These are phyloP conservation scores for Paratilapia polleni DNA, from an alignment of 2,113 vertebrate species.

Conservation along the genomic window DNA sequence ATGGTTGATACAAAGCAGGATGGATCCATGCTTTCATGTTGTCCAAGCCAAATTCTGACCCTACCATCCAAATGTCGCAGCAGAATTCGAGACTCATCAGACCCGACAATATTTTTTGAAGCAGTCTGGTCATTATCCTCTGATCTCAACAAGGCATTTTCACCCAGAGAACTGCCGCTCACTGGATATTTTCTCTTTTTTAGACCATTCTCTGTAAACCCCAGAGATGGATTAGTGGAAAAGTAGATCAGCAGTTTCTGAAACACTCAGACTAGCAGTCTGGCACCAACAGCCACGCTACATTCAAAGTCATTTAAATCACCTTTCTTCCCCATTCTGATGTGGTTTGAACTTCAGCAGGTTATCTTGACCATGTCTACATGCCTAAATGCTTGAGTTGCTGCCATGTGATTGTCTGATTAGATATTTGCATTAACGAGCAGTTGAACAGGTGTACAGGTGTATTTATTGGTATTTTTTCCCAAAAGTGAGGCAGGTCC, in stretches of 20 bases:
- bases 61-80: too few species aligned
- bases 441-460: too few species aligned
- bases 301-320: not conserved
- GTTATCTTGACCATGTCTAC: not conserved
- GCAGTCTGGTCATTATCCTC: too few species aligned
- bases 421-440: not conserved
- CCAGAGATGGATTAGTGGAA: not conserved
- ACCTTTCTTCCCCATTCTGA: not conserved
- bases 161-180: too few species aligned
- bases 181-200: not conserved
- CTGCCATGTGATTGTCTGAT: not conserved
- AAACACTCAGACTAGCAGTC: not conserved
- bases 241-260: not conserved
- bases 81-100: too few species aligned
- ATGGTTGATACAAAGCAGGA: too few species aligned
- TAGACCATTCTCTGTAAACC: not conserved
- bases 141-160: not conserved
- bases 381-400: not conserved
- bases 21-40: too few species aligned
- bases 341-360: too few species aligned
- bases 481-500: not conserved
- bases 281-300: accelerated
- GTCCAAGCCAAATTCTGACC: too few species aligned
- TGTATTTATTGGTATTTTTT: not conserved
- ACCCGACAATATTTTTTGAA: too few species aligned